Evolutionary conservation across 2,888 invertebrate species (phyloP).

Genomic region (Dryococelus australis): DNA sequence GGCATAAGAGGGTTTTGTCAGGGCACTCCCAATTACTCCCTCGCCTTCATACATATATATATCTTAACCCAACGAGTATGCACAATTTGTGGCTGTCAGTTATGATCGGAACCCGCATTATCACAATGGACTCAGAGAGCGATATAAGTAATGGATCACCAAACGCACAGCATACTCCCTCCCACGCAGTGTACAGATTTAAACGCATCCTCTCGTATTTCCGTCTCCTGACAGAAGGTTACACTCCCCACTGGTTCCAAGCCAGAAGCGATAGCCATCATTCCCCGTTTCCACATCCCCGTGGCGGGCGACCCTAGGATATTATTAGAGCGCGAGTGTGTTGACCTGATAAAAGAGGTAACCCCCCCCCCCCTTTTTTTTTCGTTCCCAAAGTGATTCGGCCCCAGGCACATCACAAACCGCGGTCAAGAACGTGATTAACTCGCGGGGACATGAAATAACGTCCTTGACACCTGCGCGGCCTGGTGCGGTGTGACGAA

Average conservation of each 20-base stretch:
- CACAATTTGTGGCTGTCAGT: too few relatives aligned
- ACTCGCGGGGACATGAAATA: neutral
- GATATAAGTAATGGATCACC: neutral
- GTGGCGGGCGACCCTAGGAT: neutral
- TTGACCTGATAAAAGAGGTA: neutral
- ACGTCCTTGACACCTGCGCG: neutral
- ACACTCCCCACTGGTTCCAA: neutral
- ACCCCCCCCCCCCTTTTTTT: neutral
- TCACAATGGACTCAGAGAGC: too few relatives aligned
- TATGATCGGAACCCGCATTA: too few relatives aligned
- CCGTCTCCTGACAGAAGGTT: neutral
- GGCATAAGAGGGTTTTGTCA: too few relatives aligned
- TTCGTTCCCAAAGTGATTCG: neutral
- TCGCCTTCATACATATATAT: too few relatives aligned
- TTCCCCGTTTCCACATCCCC: neutral
- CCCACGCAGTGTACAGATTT: neutral
- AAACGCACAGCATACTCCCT: neutral
- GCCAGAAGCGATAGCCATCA: constrained; percentile 16
- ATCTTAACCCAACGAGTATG: too few relatives aligned
- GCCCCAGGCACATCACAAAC: neutral
- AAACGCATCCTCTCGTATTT: neutral
- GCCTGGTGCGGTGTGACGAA: neutral
- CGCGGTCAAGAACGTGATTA: neutral
- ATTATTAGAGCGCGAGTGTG: neutral
- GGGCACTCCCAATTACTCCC: too few relatives aligned